Evolutionary conservation across 2,797 vertebrate genomes (phyloP), one percentile per base, ranked within the genome.

Genomic region (Ptychobarbus kaznakovi): DNA sequence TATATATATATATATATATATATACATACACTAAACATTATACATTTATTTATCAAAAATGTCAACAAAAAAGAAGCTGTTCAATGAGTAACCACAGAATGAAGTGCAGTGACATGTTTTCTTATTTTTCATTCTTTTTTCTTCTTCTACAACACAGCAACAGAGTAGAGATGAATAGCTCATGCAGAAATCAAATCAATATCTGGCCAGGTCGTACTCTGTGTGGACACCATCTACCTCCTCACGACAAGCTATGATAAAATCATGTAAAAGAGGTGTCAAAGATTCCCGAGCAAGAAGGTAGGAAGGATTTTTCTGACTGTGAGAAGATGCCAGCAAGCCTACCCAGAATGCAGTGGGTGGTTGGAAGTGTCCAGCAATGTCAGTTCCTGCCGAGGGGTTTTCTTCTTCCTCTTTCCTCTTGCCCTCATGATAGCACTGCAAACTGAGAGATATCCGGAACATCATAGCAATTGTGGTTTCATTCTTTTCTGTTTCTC

Each of bases 191-290:
- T 75, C 81, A 83, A 75, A 83, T 61, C 44, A 20, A 38, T 65
- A 42, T 75, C 42, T 75, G 70, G 22, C 70, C 58, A 76, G 65
- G 49, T 70, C 20, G 2, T 70, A 49, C 38, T 70, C 51, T 70
- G 12, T 49, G 35, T 84, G 75, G 83, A 79, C 83, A 79, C 51
- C 74, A 78, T 72, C 65, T 84, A 70, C 74, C 66, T 70, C 46
- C 49, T 46, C 65, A 32, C 11, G 18, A 70, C 74, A 79, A 58
- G 32, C 49, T 72, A 79, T 79, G 38, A 84, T 70, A 84, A 84
- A 75, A 84, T 79, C 83, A 84, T 84, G 83, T 78, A 79, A 84
- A 79, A 84, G 65, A 78, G 65, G 65, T 70, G 83, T 70, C 83
- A 79, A 56, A 79, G 42, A 56, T 69, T 84, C 49, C 32, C 4